Base-by-base conservation (phyloP, 2,888 invertebrate species). In the Athalia cordata region DNA sequence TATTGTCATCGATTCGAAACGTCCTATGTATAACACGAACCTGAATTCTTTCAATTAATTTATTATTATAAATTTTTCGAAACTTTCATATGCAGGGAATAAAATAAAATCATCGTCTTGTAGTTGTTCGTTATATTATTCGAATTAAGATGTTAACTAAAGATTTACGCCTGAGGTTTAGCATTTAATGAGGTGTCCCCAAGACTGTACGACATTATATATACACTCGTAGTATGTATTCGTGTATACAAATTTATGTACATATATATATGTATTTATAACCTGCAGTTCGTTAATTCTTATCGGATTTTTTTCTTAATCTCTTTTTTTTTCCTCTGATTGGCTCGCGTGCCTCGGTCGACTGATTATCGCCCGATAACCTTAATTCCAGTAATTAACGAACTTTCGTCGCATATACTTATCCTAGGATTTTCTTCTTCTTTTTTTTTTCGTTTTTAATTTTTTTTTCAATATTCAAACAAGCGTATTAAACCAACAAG, bases 341-440 rank as follows among this genome's bases (percentile, higher is more conserved):
- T 83, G 84, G 84, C 83, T 87, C 84, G 86, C 86, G 85, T 86
- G 87, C 85, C 84, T 80, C 78, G 80, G 82, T 78, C 80, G 83
- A 59, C 59, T 72, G 82, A 85, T 84, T 84, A 86, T 82, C 83
- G 82, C 83, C 82, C 81, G 9, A 13, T 50, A 43, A 77, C 83
- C 83, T 86, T 86, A 84, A 86, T 86, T 83, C 59, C 15, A 77
- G 77, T 77, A 77, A 77, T 77, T 77, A 77, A 77, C 77, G 52
- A 67, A 68, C 49, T 68, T 62, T 77, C 43, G 47, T 72, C 59
- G 72, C 72, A 72, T 72, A 72, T 72, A 72, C 59, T 72, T 72
- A 72, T 57, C n/a, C 45, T 29, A 4, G 13, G 67, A 67, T 50
- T 9, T 47, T 67, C 29, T 62, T 47, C 45, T 72, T 62, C 57